Evolutionary conservation across 2,797 vertebrate genomes (phyloP).

Genomic region (Tragopan temminckii): DNA sequence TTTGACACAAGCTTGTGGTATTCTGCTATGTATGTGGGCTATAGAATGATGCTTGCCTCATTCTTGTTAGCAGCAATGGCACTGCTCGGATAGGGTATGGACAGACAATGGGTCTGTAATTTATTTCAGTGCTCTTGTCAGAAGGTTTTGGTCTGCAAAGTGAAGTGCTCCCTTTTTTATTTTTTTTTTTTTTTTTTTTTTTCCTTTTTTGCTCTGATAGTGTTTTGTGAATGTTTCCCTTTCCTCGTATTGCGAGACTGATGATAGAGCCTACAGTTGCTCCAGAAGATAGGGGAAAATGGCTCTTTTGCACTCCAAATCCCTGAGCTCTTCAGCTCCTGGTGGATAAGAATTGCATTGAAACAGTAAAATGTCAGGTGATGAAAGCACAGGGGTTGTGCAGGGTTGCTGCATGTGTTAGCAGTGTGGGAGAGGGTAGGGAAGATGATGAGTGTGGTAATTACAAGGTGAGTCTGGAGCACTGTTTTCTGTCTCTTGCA

Average conservation of each 20-base stretch:
- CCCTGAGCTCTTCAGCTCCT: background rate
- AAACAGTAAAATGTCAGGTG: background rate
- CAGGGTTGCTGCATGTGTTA: background rate
- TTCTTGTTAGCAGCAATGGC: background rate
- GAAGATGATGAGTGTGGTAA: background rate
- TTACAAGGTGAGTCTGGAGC: background rate
- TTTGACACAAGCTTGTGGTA: background rate
- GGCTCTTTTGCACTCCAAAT: background rate
- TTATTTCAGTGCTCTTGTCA: background rate
- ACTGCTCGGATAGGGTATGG: background rate
- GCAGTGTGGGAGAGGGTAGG: background rate
- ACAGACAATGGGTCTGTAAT: background rate
- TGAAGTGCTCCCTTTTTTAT: background rate
- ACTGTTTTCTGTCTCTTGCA: background rate
- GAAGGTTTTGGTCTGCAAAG: background rate
- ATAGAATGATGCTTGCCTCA: background rate
- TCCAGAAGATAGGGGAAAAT: background rate
- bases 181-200: background rate
- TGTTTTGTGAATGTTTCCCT: background rate
- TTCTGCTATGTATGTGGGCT: fast-evolving
- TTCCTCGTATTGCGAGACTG: background rate
- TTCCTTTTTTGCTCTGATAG: background rate
- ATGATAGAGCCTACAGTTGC: background rate
- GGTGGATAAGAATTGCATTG: background rate
- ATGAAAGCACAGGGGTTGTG: background rate